These are phyloP conservation scores for Bruchidius siliquastri DNA, from an alignment of 2,888 invertebrate genomes.

Conservation along the genomic window DNA sequence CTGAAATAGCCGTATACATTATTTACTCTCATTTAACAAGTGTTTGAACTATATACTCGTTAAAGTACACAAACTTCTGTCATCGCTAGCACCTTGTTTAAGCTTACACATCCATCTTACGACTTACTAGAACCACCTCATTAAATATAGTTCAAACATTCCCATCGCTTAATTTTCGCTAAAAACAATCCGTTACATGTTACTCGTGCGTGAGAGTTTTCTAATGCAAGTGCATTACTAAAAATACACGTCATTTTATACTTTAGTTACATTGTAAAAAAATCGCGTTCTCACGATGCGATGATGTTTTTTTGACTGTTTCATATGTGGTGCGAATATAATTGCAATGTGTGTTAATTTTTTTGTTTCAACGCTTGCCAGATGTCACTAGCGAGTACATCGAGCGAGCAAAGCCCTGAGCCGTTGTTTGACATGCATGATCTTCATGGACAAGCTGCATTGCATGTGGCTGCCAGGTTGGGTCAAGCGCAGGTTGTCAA, in stretches of 20 bases:
- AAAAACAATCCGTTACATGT: neutral
- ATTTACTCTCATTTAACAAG: neutral
- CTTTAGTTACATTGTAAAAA: neutral
- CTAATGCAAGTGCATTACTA: neutral
- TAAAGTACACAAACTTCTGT: neutral
- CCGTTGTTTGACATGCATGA: conserved; percentile 59
- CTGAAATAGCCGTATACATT: neutral
- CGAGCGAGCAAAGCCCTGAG: conserved; percentile 47
- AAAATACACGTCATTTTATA: neutral
- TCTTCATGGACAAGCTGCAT: conserved; percentile 76
- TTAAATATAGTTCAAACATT: neutral
- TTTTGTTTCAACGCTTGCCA: conserved; percentile 22
- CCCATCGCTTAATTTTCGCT: neutral
- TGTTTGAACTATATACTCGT: neutral
- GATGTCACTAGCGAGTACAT: conserved; percentile 45
- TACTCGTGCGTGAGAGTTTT: neutral
- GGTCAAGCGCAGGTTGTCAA: conserved; percentile 69
- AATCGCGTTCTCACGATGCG: neutral
- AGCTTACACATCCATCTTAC: neutral
- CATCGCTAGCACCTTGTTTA: neutral
- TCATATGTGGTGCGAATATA: neutral
- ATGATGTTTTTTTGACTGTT: neutral
- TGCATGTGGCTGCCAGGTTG: conserved; percentile 80
- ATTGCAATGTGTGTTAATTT: neutral
- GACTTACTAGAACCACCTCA: neutral